Evolutionary conservation across 35 echinoderm and acorn worm species (phyloP), one percentile per base, ranked within the genome.

Genomic region (Strongylocentrotus purpuratus): DNA sequence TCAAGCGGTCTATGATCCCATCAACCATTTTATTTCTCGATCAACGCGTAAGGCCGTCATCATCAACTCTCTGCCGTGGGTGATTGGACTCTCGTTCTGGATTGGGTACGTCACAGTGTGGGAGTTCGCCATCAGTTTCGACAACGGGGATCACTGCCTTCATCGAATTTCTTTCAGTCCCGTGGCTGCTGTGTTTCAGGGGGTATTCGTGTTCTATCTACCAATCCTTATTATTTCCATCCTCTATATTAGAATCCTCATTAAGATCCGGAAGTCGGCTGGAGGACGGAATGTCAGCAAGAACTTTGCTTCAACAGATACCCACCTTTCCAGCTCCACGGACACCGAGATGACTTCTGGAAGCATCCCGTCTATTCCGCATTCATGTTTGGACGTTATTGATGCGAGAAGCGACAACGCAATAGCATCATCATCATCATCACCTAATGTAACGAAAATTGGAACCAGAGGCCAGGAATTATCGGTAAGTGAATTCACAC

Each of bases 1-100:
- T 46, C 92, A 59, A 45, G 95, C 95, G 1, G 94, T 88, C 20
- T 31, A 85, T 18, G 32, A 96, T 85, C 95, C 95, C 9, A 55
- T 96, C 33, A 46, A 33, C 47, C 95, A 96, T 50, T 91, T 85
- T 35, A 91, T 86, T 60, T 28, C 12, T 50, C 61, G 95, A 7
- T 94, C 31, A 13, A 95, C 31, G 18, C 52, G 61, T 25, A 70
- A 90, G 55, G 95, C 95, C 35, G 11, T 90, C 14, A 35, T 95
- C 9, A 20, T 46, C 33, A 95, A 91, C 55, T 33, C 88, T 31
- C 4, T 95, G 14, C 28, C 95, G 32, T 95, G 95, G 91, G 46
- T 93, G 45, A 58, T 47, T 31, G 45, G 33, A 14, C 46, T 93
- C 9, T 13, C 48, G 2, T 58, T 93, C 48, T 93, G 91, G 91